These are phyloP conservation scores for Vanacampus margaritifer DNA, from an alignment of 2,113 vertebrate genomes.

Conservation along the genomic window DNA sequence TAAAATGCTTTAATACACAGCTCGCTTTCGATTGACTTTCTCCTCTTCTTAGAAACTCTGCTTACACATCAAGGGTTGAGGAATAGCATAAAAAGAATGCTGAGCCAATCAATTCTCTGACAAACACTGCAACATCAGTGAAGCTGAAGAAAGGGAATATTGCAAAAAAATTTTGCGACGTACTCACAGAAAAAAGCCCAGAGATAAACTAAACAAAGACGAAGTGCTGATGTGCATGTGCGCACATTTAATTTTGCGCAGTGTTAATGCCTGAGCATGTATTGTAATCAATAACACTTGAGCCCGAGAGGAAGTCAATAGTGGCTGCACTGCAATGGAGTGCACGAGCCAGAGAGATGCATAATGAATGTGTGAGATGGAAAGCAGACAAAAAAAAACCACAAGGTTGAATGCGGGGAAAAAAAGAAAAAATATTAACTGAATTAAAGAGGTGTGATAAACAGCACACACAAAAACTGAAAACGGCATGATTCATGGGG, in stretches of 20 bases:
- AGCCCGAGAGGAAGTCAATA: constrained; percentile 67
- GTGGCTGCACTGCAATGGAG: constrained; percentile 55
- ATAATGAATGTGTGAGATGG: constrained; percentile 28
- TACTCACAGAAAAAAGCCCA: constrained; percentile 16
- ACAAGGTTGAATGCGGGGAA: constrained; percentile 1
- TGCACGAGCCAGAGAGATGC: constrained; percentile 50
- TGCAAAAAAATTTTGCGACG: constrained; percentile 28
- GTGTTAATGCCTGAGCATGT: constrained; percentile 43
- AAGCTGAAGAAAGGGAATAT: constrained; percentile 16
- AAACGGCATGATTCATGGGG: constrained; percentile 4
- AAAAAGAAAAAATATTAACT: constrained; percentile 21
- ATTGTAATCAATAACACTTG: constrained; percentile 71
- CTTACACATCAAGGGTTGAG: constrained; percentile 29
- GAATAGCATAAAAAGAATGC: constrained; percentile 24
- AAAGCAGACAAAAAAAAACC: constrained; percentile 40
- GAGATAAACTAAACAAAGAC: not conserved
- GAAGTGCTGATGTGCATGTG: constrained; percentile 24
- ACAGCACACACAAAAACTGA: constrained; percentile 11
- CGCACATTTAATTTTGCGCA: constrained; percentile 21
- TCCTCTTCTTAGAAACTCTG: constrained; percentile 9
- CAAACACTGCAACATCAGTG: constrained; percentile 24
- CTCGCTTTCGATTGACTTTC: constrained; percentile 27
- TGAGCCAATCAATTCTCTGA: constrained; percentile 2
- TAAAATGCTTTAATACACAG: constrained; percentile 35
- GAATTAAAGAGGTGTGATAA: constrained; percentile 23